Conservation (phyloP, 2,113 vertebrate genomes). For the Monopterus albus region DNA sequence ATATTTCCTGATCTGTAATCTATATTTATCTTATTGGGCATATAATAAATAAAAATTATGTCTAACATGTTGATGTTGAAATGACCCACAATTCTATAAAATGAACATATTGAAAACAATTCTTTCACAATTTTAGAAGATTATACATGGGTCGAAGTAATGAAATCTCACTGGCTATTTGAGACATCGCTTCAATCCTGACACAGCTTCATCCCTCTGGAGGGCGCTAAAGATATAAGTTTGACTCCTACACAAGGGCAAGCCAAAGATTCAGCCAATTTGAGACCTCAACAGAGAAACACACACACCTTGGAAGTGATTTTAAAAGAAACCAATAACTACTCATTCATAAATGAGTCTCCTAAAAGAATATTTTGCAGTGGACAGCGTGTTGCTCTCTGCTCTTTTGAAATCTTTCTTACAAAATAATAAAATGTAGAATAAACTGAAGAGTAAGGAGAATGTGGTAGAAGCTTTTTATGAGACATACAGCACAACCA, state of each 20-base stretch:
- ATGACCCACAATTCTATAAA: not conserved
- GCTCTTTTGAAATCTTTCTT: too few relatives aligned
- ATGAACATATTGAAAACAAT: not conserved
- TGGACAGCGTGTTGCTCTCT: too few relatives aligned
- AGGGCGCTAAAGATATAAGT: conserved; percentile 41
- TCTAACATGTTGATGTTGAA: too few relatives aligned
- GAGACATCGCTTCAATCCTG: not conserved
- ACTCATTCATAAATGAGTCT: not conserved
- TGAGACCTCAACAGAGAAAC: not conserved
- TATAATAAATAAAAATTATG: too few relatives aligned
- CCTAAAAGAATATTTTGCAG: conserved; percentile 13
- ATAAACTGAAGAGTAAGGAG: not conserved
- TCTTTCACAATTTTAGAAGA: too few relatives aligned
- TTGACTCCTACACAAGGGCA: not conserved
- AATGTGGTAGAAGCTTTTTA: not conserved
- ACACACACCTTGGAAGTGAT: not conserved
- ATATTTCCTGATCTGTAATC: too few relatives aligned
- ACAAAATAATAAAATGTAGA: not conserved
- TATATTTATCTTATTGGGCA: too few relatives aligned
- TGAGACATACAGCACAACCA: conserved; percentile 5
- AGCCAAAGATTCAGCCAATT: not conserved
- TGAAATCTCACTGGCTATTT: conserved; percentile 2
- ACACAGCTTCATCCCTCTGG: conserved; percentile 37
- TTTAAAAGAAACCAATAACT: not conserved
- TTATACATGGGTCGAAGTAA: too few relatives aligned